Evolutionary conservation across 2,888 invertebrate species (phyloP), one percentile per base, ranked within the genome.

Genomic region (Lithophane semibrunnea): DNA sequence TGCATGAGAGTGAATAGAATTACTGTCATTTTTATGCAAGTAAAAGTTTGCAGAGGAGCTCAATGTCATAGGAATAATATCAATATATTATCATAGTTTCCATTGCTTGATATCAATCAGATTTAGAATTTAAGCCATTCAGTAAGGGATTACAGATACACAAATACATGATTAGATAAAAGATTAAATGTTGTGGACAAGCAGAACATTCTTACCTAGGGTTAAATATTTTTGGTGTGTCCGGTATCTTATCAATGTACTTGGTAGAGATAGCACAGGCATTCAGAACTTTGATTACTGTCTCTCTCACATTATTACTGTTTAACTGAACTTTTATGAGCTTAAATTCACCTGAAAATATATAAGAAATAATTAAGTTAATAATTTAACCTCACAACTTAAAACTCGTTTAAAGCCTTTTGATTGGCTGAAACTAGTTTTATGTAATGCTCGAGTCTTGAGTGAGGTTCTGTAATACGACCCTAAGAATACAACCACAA

Each of bases 191-290:
- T 70, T 52, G 29, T 56, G 42, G 37, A 61, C 63, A 69, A 68
- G 49, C 54, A 70, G 72, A 65, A 64, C 5, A 68, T 54, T 85
- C 90, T 89, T 90, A 96, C 96, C 92, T 93, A 77, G 90, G 90
- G 75, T 91, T 90, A 60, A 80, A 79, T 86, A 89, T 91, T 82
- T 82, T 92, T 80, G 86, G 88, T 88, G 89, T 93, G 79, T 93
- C 93, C 64, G 97, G 96, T 90, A 98, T 97, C 93, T 97, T 98
- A 92, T 99, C 98, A 10, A 99, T 97, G 95, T 98, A 99, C 64
- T 98, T 98, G n/a, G 99, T 98, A 9, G 99, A 97, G 82, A 99
- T 97, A 92, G 98, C 97, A 94, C 99, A 99, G 52, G 98, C 97
- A 92, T 97, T 97, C 80, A 99, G 96, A 84, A 99, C 94, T 91